A percentile compares a stretch with the other conserved stretches of the same genome.
Conservation (phyloP, 1,140 invertebrate species). For the Antheraea mylitta region DNA sequence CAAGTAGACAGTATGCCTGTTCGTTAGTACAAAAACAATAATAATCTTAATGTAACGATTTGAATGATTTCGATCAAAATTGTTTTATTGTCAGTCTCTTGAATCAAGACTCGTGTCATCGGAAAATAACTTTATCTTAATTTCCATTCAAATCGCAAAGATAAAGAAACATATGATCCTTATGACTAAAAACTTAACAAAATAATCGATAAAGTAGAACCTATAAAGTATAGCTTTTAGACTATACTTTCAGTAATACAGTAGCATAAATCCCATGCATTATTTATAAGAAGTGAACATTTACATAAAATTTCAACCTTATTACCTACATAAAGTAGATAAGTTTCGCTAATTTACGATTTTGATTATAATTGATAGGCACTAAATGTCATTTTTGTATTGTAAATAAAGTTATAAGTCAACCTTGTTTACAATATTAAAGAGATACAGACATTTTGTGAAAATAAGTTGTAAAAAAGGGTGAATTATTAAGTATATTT, state of each 20-base stretch:
- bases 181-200: not conserved
- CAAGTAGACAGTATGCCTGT: too few relatives aligned
- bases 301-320: slow-evolving; percentile 29
- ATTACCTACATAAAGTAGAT: slow-evolving; percentile 19
- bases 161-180: not conserved
- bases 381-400: not conserved
- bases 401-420: not conserved
- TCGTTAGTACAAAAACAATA: too few relatives aligned
- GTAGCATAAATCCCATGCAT: slow-evolving; percentile 31
- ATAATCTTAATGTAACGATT: too few relatives aligned
- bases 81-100: too few relatives aligned
- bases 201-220: not conserved
- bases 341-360: slow-evolving; percentile 17
- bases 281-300: slow-evolving; percentile 25
- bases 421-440: not conserved
- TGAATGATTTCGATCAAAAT: too few relatives aligned
- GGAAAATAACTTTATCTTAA: too few relatives aligned
- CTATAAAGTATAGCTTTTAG: not conserved
- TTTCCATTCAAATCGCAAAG: not conserved
- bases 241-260: slow-evolving; percentile 35
- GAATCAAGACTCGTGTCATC: too few relatives aligned
- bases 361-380: slow-evolving; percentile 21
- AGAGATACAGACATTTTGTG: not conserved
- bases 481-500: too few relatives aligned
- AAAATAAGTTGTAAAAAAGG: not conserved